Percentiles rank a stretch among this genome's conserved stretches.
Conservation (phyloP, 2,888 invertebrate genomes). For the Limulus polyphemus region DNA sequence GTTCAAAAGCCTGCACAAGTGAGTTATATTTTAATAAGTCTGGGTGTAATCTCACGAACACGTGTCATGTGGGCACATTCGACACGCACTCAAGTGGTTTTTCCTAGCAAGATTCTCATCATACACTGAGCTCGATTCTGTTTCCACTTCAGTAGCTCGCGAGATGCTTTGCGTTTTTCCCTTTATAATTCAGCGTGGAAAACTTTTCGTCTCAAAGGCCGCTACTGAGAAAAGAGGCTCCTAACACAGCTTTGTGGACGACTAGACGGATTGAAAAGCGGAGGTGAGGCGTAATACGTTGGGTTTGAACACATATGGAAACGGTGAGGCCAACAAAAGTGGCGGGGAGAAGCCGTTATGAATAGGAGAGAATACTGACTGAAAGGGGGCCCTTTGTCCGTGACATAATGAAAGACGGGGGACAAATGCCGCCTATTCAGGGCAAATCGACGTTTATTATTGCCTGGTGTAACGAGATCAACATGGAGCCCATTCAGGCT, state of each 20-base stretch:
- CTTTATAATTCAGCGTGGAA: slow-evolving; percentile 1
- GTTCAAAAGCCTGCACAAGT: no score
- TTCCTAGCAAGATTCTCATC: no score
- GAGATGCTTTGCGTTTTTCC: neutral
- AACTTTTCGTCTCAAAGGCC: neutral
- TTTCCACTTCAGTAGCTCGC: no score
- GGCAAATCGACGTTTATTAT: slow-evolving; percentile 23
- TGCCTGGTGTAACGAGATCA: slow-evolving; percentile 23
- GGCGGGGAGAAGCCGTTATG: slow-evolving; percentile 14
- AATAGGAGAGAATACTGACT: slow-evolving; percentile 15
- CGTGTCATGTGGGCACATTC: no score
- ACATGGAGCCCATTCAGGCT: slow-evolving; percentile 16
- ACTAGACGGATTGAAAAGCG: neutral
- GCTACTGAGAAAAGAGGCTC: neutral
- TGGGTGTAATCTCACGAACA: no score
- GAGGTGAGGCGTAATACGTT: slow-evolving; percentile 20
- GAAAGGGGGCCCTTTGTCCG: slow-evolving; percentile 10
- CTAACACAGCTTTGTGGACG: neutral
- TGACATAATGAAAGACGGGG: slow-evolving; percentile 20
- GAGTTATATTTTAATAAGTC: no score
- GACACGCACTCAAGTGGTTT: no score
- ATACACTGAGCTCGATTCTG: no score
- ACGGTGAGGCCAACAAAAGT: slow-evolving; percentile 16
- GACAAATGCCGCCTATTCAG: slow-evolving; percentile 23
- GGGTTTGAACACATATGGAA: slow-evolving; percentile 24